phyloP scores from a whole-genome alignment of 2,888 invertebrate species.

The Galerucella pusilla region DNA sequence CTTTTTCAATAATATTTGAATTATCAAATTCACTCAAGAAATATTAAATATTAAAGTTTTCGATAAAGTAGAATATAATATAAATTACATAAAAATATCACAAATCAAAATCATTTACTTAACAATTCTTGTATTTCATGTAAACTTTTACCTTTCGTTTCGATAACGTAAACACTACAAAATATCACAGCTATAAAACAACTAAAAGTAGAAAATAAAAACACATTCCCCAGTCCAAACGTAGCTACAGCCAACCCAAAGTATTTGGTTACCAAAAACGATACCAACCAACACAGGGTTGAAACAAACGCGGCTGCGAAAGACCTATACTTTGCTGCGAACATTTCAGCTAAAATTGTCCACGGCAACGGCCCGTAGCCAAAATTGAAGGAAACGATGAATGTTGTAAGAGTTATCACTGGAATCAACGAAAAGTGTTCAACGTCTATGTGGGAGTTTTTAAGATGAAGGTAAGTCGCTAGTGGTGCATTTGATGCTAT shows the following conservation, averaged over 20 bases:
- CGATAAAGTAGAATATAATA: neutral
- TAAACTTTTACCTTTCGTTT: conserved; percentile 44
- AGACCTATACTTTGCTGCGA: conserved; percentile 82
- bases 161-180: conserved; percentile 67
- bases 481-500: conserved; percentile 37
- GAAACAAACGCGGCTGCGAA: conserved; percentile 82
- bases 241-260: conserved; percentile 70
- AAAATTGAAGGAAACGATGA: conserved; percentile 80
- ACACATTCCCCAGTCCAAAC: conserved; percentile 76
- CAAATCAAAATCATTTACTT: conserved; percentile 14
- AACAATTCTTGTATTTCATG: conserved; percentile 43
- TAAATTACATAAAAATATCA: neutral
- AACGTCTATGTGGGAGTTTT: conserved; percentile 22
- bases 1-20: too few relatives aligned
- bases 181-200: conserved; percentile 77
- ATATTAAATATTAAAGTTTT: neutral
- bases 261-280: conserved; percentile 80
- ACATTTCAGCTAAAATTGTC: conserved; percentile 86
- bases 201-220: conserved; percentile 77
- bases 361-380: conserved; percentile 84
- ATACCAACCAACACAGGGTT: conserved; percentile 80
- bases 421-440: conserved; percentile 71
- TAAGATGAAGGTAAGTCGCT: conserved; percentile 36
- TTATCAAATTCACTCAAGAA: too few relatives aligned
- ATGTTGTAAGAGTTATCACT: conserved; percentile 76